A percentile compares a stretch with the other conserved stretches of the same genome.
Conservation (phyloP, 1,140 invertebrate genomes). For the Bombus waltoni region DNA sequence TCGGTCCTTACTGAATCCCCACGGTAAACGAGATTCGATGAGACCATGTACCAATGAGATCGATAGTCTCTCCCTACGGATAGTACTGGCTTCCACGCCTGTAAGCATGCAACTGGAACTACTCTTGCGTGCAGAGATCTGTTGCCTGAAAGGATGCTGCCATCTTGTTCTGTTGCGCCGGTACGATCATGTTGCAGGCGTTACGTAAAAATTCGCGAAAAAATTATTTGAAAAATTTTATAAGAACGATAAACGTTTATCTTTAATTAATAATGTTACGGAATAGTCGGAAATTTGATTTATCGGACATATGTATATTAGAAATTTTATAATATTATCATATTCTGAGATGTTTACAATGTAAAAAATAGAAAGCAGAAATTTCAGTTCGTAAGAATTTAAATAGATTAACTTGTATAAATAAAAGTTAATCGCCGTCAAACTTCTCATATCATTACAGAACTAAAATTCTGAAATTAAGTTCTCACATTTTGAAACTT, state of each 20-base stretch:
- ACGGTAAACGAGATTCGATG: constrained; percentile 73
- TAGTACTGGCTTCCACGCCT: constrained; percentile 63
- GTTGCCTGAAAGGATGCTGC: constrained; percentile 53
- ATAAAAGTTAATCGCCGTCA: too few species aligned
- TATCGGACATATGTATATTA: not conserved
- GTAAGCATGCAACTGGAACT: constrained; percentile 69
- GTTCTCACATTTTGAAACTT: too few species aligned
- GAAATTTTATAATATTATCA: not conserved
- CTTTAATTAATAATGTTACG: not conserved
- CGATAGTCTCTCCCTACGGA: constrained; percentile 62
- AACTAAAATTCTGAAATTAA: too few species aligned
- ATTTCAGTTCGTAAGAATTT: too few species aligned
- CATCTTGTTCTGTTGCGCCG: constrained; percentile 37
- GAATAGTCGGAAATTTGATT: too few species aligned
- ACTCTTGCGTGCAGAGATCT: constrained; percentile 56
- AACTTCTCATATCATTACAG: too few species aligned
- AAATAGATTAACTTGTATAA: too few species aligned
- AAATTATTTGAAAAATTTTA: not conserved
- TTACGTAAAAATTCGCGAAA: constrained; percentile 7
- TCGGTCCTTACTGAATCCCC: constrained; percentile 61
- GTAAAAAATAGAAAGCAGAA: too few species aligned
- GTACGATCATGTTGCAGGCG: constrained; percentile 51
- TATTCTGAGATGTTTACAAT: too few species aligned
- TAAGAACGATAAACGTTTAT: not conserved
- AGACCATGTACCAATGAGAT: constrained; percentile 69